phyloP scores from a whole-genome alignment of 2,113 vertebrate species.

The Stictonetta naevosa region DNA sequence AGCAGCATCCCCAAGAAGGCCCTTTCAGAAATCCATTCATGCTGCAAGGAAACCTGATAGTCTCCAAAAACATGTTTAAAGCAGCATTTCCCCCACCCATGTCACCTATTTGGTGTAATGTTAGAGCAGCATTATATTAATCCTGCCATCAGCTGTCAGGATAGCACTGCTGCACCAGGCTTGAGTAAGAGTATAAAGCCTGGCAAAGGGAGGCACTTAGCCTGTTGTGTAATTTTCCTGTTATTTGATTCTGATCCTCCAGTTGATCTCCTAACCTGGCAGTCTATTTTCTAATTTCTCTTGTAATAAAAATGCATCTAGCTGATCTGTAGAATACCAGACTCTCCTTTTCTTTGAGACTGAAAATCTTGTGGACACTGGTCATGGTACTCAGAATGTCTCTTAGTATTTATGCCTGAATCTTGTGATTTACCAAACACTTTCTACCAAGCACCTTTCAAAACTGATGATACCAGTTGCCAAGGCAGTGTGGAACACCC shows the following conservation, averaged over 20 bases:
- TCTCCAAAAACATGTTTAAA: background rate
- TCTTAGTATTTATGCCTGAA: background rate
- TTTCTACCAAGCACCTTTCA: background rate
- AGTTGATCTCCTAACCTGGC: accelerated
- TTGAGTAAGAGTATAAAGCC: accelerated
- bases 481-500: background rate
- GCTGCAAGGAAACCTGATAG: background rate
- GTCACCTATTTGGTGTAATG: background rate
- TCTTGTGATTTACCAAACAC: background rate
- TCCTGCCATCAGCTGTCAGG: background rate
- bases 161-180: accelerated
- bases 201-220: accelerated
- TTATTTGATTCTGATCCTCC: background rate
- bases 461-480: background rate
- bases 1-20: background rate
- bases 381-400: background rate
- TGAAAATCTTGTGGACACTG: background rate
- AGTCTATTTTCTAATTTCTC: background rate
- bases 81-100: background rate
- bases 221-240: background rate
- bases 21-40: background rate
- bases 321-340: background rate
- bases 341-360: background rate
- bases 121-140: background rate
- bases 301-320: background rate